Evolutionary conservation across 2,797 vertebrate genomes (phyloP).

Genomic region (Anableps anableps): DNA sequence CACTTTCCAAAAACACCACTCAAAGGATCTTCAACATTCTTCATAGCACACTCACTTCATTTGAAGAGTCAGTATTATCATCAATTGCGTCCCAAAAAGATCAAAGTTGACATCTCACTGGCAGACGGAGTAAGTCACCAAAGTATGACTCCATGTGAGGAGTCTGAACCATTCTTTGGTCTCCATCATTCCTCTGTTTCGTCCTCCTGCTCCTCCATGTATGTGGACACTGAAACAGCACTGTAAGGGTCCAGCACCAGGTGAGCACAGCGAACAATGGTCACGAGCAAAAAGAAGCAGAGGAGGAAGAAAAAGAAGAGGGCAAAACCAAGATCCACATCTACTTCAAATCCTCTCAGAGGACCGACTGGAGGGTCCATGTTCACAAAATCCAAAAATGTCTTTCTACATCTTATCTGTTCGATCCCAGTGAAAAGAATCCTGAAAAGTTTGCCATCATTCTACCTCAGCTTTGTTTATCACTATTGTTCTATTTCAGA

Average conservation of each 20-base stretch:
- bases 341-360: conserved; percentile 60
- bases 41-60: not conserved
- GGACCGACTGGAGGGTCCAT: conserved; percentile 68
- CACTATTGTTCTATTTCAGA: not conserved
- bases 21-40: not conserved
- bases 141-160: not conserved
- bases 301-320: conserved; percentile 83
- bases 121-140: not conserved
- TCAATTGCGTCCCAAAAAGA: not conserved
- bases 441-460: not conserved
- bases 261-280: conserved; percentile 81
- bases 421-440: not conserved
- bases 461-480: not conserved
- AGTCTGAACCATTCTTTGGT: not conserved
- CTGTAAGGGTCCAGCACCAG: conserved; percentile 85
- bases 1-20: not conserved
- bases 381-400: conserved; percentile 9
- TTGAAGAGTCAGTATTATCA: not conserved
- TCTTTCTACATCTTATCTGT: not conserved
- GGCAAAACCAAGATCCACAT: conserved; percentile 84
- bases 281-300: conserved; percentile 80
- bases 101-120: not conserved
- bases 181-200: conserved; percentile 55
- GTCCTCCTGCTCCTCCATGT: conserved; percentile 71
- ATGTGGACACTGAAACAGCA: conserved; percentile 69